Evolutionary conservation across 1,140 invertebrate species (phyloP), one percentile per base, ranked within the genome.

Genomic region (Drosophila gunungcola): DNA sequence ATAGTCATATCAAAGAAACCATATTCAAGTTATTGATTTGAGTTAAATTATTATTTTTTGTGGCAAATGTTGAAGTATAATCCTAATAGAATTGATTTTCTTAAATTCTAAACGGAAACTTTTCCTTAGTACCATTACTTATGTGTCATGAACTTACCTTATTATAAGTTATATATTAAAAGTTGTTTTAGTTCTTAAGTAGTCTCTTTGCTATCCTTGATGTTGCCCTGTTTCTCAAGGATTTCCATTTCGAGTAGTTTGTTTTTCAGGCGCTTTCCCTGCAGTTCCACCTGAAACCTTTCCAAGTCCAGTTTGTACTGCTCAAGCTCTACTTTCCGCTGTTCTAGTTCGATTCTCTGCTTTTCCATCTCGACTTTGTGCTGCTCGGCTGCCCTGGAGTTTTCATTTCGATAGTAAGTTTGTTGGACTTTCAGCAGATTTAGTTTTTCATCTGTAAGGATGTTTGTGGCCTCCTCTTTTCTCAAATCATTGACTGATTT

Each of bases 341-440:
- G 58, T 11, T 56, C 51, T 4, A 61, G 52, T 16, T 55, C 32
- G 1, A 36, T 11, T 11, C 2, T 10, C 4, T n/a, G 16, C n/a
- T n/a, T 36, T n/a, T 43, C 39, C 39, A 63, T 63, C n/a, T 48
- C 62, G 10, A 21, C 13, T 10, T 46, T 38, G 13, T 65, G 63
- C 12, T 55, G 43, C 6, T 58, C 61, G 13, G 42, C 61, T 2
- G 36, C 36, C 6, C 60, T 36, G 61, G 60, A 11, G 29, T 68
- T 68, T 21, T 68, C 38, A 27, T 41, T n/a, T 0, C 45, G 38
- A 21, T 64, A 51, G 25, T 36, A 64, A 32, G 42, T n/a, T 45
- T 42, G 45, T 9, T 67, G 64, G 2, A 51, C 27, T 45, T 43
- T 51, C 2, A 68, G 7, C 1, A 68, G 7, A 5, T 5, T n/a